A percentile compares a stretch with the other conserved stretches of the same genome.
phyloP scores from a whole-genome alignment of 2,888 invertebrate genomes.

The Drosophila histrio region DNA sequence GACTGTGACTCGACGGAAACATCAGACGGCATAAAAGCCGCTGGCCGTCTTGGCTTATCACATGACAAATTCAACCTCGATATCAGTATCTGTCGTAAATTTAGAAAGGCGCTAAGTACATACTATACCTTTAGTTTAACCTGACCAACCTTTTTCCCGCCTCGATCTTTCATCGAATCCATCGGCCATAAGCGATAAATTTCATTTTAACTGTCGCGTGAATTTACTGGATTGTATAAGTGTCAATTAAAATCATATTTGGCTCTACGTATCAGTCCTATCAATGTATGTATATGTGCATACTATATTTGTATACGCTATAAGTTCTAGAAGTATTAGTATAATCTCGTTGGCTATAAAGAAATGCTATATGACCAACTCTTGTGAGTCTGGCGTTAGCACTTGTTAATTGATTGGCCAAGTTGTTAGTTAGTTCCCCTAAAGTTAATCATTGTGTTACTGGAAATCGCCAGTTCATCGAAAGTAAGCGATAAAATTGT shows the following conservation, averaged over 20 bases:
- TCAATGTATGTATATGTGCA: not conserved
- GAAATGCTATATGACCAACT: slow-evolving; percentile 35
- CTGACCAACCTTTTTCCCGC: not conserved
- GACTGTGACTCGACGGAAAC: slow-evolving; percentile 9
- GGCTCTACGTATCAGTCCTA: slow-evolving; percentile 1
- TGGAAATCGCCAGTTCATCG: not conserved
- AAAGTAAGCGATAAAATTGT: not conserved
- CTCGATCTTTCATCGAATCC: not conserved
- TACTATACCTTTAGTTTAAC: not conserved
- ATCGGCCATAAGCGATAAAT: slow-evolving; percentile 6
- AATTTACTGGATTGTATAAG: slow-evolving; percentile 52
- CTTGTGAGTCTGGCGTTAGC: slow-evolving; percentile 25
- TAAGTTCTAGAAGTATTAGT: slow-evolving; percentile 7
- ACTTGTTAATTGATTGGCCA: slow-evolving; percentile 13
- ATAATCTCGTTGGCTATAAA: slow-evolving; percentile 14
- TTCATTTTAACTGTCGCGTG: slow-evolving; percentile 14
- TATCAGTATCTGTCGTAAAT: slow-evolving; percentile 41
- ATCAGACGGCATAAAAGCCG: slow-evolving; percentile 16
- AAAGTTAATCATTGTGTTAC: not conserved
- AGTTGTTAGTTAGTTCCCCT: not conserved
- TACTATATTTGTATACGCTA: not conserved
- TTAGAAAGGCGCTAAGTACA: not conserved
- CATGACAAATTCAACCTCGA: not conserved
- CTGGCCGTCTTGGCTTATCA: slow-evolving; percentile 34
- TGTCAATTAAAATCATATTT: slow-evolving; percentile 73